These are phyloP conservation scores for Euschistus heros DNA, from an alignment of 1,140 invertebrate genomes.

Conservation along the genomic window DNA sequence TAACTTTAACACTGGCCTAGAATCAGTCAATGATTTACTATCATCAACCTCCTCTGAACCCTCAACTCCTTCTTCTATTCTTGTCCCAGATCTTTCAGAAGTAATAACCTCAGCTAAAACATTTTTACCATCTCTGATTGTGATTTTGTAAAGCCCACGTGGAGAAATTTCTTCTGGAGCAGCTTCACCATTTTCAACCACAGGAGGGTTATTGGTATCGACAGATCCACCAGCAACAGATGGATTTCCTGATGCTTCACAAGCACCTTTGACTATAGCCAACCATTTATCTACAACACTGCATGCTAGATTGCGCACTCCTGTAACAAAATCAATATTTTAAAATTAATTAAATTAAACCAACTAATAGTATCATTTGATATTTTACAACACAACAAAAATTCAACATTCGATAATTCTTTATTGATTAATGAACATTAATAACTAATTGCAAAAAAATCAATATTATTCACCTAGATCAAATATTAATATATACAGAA, in stretches of 20 bases:
- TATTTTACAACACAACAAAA: too few relatives aligned
- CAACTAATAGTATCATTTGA: too few relatives aligned
- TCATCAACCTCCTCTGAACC: not conserved
- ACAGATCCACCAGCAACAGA: conserved; percentile 1
- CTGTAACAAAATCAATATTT: conserved; percentile 42
- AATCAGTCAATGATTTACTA: not conserved
- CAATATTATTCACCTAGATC: too few relatives aligned
- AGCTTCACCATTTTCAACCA: conserved; percentile 25
- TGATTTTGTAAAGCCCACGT: conserved; percentile 49
- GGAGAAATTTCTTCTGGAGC: conserved; percentile 18
- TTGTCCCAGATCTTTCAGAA: conserved; percentile 27
- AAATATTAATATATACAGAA: too few relatives aligned
- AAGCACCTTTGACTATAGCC: conserved; percentile 56
- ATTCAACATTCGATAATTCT: too few relatives aligned
- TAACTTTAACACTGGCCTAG: not conserved
- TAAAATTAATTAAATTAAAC: conserved; percentile 25
- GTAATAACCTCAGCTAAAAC: conserved; percentile 52
- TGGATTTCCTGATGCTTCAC: conserved; percentile 11
- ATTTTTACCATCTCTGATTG: conserved; percentile 60
- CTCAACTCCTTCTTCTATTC: conserved; percentile 20
- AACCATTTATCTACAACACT: conserved; percentile 85
- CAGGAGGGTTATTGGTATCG: not conserved
- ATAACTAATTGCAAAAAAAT: too few relatives aligned
- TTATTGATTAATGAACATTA: too few relatives aligned
- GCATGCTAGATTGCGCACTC: conserved; percentile 57